A percentile compares a stretch with the other conserved stretches of the same genome.
phyloP scores from a whole-genome alignment of 2,888 invertebrate genomes.

The Chromoteleia sp. region DNA sequence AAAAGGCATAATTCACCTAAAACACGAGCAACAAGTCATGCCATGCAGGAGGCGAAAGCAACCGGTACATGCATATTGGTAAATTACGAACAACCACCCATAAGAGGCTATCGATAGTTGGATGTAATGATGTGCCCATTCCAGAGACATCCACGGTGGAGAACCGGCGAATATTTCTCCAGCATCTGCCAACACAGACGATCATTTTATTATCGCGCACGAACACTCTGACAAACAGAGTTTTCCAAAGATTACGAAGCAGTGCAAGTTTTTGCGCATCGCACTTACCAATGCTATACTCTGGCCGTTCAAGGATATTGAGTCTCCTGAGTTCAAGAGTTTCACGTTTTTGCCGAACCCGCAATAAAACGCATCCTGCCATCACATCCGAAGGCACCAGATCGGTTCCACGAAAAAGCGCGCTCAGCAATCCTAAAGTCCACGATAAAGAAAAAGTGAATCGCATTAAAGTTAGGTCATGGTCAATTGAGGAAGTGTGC shows the following conservation, averaged over 20 bases:
- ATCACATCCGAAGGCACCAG: conserved; percentile 95
- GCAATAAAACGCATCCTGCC: conserved; percentile 93
- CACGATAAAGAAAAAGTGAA: conserved; percentile 76
- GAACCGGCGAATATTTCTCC: conserved; percentile 87
- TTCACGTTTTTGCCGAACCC: conserved; percentile 91
- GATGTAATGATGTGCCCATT: conserved; percentile 91
- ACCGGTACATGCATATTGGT: conserved; percentile 91
- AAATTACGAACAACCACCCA: conserved; percentile 95
- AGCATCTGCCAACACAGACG: conserved; percentile 83
- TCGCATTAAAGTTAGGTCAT: conserved; percentile 41
- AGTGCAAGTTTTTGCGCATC: conserved; percentile 18
- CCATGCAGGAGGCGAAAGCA: conserved; percentile 89
- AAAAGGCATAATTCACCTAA: conserved; percentile 65
- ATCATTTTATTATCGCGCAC: conserved; percentile 12
- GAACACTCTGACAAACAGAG: background rate
- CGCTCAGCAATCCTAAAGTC: conserved; percentile 88
- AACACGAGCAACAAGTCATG: conserved; percentile 90
- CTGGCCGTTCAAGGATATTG: conserved; percentile 88
- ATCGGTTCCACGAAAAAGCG: conserved; percentile 93
- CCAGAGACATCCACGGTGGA: conserved; percentile 93
- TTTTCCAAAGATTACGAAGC: conserved; percentile 12
- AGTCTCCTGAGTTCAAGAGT: conserved; percentile 89
- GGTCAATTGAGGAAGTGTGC: background rate
- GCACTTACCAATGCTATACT: conserved; percentile 87
- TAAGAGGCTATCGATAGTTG: conserved; percentile 93